Percentiles rank a stretch among this genome's conserved stretches.
These are phyloP conservation scores for Suillia variegata DNA, from an alignment of 2,888 invertebrate species.

Conservation along the genomic window DNA sequence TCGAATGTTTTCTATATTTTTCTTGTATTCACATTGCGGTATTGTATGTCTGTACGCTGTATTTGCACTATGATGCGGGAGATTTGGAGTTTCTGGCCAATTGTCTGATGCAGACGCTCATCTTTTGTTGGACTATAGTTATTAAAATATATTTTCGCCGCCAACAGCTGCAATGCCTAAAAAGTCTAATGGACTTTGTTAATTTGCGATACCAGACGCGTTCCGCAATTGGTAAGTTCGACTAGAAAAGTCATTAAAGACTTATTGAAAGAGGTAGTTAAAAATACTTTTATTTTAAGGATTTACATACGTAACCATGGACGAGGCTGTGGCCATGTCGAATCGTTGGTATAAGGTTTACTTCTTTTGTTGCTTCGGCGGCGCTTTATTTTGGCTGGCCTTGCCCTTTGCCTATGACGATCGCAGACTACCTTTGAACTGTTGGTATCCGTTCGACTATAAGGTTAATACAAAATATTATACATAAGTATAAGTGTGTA, in stretches of 20 bases:
- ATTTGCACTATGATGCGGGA: conserved; percentile 34
- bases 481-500: too few relatives aligned
- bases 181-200: conserved; percentile 34
- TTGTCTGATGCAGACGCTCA: conserved; percentile 44
- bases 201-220: conserved; percentile 38
- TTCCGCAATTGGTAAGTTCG: conserved; percentile 37
- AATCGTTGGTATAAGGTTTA: conserved; percentile 40
- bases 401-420: conserved; percentile 44
- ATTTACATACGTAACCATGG: conserved; percentile 47
- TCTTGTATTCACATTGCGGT: conserved; percentile 39
- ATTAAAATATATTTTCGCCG: conserved; percentile 49
- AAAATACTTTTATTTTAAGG: too few relatives aligned
- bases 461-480: conserved; percentile 32
- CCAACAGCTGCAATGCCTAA: conserved; percentile 26
- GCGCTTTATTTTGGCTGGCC: conserved; percentile 38
- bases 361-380: conserved; percentile 37
- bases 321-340: conserved; percentile 31
- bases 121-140: conserved; percentile 43
- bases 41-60: conserved; percentile 43
- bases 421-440: conserved; percentile 46
- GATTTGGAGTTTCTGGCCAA: conserved; percentile 45
- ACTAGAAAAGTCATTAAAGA: neutral
- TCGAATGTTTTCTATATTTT: conserved; percentile 42
- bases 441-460: conserved; percentile 56
- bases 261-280: too few relatives aligned